Evolutionary conservation across 2,113 vertebrate species (phyloP).

Genomic region (Emberiza fucata): DNA sequence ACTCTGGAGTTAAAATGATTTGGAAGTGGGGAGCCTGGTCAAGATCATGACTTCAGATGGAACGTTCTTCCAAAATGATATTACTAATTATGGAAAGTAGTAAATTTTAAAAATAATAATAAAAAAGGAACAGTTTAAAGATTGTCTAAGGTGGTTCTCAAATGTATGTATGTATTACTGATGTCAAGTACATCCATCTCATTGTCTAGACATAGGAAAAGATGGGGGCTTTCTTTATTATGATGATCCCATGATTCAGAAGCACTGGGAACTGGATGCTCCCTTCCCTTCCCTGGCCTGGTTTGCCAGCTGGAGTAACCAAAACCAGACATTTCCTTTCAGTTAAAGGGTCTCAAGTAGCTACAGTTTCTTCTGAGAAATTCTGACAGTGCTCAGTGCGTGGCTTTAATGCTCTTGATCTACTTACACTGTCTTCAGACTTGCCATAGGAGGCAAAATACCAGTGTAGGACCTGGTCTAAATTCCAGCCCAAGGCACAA

Average conservation of each 20-base stretch:
- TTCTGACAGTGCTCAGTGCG: neutral
- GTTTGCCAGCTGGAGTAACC: neutral
- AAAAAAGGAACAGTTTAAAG: neutral
- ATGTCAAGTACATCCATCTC: neutral
- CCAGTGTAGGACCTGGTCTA: rapidly evolving
- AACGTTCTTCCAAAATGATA: neutral
- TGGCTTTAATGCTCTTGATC: neutral
- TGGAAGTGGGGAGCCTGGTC: neutral
- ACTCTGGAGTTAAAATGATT: neutral
- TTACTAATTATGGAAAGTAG: neutral
- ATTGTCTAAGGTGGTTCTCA: neutral
- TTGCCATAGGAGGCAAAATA: neutral
- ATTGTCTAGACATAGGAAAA: neutral
- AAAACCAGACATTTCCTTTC: neutral
- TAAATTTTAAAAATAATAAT: neutral
- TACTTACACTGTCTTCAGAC: neutral
- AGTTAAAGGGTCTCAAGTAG: neutral
- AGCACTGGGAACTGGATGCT: neutral
- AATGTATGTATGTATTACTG: neutral
- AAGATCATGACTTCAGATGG: neutral
- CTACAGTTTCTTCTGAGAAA: neutral
- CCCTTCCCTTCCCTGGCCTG: neutral
- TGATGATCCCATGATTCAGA: neutral
- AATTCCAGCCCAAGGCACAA: neutral
- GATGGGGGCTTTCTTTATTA: rapidly evolving